Percentiles rank a stretch among this genome's conserved stretches.
phyloP scores from a whole-genome alignment of 1,140 invertebrate species.

The Holcopasites calliopsidis region DNA sequence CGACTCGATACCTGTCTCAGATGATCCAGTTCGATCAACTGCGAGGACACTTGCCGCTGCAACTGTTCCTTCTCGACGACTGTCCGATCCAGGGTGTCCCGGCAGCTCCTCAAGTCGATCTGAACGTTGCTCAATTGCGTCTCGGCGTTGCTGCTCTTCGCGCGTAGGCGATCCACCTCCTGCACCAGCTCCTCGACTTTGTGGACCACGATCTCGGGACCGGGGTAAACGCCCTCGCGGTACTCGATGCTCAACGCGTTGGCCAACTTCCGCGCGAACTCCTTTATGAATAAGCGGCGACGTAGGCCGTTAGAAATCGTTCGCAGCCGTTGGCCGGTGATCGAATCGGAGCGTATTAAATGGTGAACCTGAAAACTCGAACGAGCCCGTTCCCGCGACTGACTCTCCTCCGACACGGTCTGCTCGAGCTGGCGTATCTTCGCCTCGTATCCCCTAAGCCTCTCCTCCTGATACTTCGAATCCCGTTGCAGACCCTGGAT shows the following conservation, averaged over 20 bases:
- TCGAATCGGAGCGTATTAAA: not conserved
- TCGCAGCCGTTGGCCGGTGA: not conserved
- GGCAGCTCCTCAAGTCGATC: conserved; percentile 83
- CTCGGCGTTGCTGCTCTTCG: conserved; percentile 80
- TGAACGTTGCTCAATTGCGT: conserved; percentile 84
- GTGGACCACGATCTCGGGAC: conserved; percentile 84
- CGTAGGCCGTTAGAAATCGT: not conserved
- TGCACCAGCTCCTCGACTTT: conserved; percentile 87
- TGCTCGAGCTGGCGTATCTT: conserved; percentile 86
- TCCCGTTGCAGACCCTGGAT: conserved; percentile 87
- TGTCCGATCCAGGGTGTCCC: conserved; percentile 83
- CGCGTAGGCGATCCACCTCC: conserved; percentile 80
- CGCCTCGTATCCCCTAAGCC: conserved; percentile 86
- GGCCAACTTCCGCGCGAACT: conserved; percentile 85
- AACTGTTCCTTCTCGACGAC: conserved; percentile 85
- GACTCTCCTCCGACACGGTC: conserved; percentile 83
- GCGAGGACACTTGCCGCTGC: conserved; percentile 84
- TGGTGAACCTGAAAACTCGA: conserved; percentile 63
- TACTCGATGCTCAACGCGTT: conserved; percentile 85
- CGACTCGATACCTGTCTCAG: conserved; percentile 83
- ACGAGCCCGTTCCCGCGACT: conserved; percentile 77
- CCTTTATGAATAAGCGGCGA: conserved; percentile 73
- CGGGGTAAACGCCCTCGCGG: conserved; percentile 80
- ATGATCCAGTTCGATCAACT: conserved; percentile 84
- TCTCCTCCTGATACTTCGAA: conserved; percentile 86